These are phyloP conservation scores for Delia radicum DNA, from an alignment of 1,140 invertebrate species.

Conservation along the genomic window DNA sequence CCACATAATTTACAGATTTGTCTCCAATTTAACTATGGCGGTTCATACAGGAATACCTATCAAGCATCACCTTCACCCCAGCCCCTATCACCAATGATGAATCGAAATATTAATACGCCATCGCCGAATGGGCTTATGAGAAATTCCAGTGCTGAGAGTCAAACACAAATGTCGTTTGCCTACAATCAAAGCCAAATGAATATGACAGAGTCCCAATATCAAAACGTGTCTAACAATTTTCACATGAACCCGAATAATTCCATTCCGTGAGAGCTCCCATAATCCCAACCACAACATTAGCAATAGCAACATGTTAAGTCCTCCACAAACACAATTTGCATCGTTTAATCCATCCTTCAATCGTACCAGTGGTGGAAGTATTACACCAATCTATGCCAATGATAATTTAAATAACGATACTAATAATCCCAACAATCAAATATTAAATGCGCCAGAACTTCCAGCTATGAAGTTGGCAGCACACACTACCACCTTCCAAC, in stretches of 20 bases:
- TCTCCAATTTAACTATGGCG: background rate
- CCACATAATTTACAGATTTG: background rate
- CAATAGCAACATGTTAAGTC: background rate
- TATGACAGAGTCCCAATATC: background rate
- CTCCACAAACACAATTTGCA: background rate
- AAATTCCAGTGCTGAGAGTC: constrained; percentile 11
- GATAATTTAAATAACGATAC: background rate
- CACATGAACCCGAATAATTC: background rate
- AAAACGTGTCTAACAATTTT: background rate
- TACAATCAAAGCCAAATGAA: background rate
- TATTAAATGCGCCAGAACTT: too few species aligned
- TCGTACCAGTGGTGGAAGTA: constrained; percentile 17
- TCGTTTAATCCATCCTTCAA: background rate
- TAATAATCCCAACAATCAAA: background rate
- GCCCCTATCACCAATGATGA: constrained; percentile 26
- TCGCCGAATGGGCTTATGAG: constrained; percentile 11
- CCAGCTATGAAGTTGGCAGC: too few species aligned
- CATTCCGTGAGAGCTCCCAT: background rate
- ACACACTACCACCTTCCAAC: background rate
- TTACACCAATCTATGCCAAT: constrained; percentile 10
- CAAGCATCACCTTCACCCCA: constrained; percentile 24
- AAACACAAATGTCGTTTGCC: constrained; percentile 2
- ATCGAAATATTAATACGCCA: constrained; percentile 20
- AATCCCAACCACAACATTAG: background rate
- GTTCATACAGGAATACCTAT: constrained; percentile 23